Evolutionary conservation across 2,888 invertebrate genomes (phyloP).

Genomic region (Onchidella celtica): DNA sequence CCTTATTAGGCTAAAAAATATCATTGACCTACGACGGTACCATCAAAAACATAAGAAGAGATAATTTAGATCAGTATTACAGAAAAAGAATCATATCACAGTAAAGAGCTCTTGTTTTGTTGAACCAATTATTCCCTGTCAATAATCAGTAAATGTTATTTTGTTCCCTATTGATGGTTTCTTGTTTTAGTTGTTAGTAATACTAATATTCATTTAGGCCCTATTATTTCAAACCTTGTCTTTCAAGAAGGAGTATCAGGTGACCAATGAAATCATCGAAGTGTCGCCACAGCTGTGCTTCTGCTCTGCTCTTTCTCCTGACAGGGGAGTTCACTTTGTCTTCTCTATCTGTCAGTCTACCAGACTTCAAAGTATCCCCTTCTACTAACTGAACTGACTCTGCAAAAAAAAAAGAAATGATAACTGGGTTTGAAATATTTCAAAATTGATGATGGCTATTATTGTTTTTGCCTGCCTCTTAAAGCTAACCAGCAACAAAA

Average conservation of each 20-base stretch:
- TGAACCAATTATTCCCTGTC: no score
- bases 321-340: constrained; percentile 43
- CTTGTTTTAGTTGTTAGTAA: neutral
- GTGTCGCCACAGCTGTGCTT: constrained; percentile 61
- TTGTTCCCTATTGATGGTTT: no score
- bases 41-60: no score
- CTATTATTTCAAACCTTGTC: constrained; percentile 57
- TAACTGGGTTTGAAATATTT: neutral
- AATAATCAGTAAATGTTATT: no score
- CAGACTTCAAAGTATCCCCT: neutral
- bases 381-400: constrained; percentile 23
- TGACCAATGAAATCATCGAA: constrained; percentile 62
- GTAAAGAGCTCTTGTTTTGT: no score
- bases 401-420: neutral
- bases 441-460: neutral
- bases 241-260: constrained; percentile 57
- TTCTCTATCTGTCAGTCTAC: neutral
- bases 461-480: no score
- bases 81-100: no score
- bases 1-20: no score
- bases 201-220: neutral
- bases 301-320: constrained; percentile 51
- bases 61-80: no score
- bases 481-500: no score
- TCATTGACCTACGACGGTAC: no score